These are phyloP conservation scores for Parascotia fuliginaria DNA, from an alignment of 2,888 invertebrate species.

Conservation along the genomic window DNA sequence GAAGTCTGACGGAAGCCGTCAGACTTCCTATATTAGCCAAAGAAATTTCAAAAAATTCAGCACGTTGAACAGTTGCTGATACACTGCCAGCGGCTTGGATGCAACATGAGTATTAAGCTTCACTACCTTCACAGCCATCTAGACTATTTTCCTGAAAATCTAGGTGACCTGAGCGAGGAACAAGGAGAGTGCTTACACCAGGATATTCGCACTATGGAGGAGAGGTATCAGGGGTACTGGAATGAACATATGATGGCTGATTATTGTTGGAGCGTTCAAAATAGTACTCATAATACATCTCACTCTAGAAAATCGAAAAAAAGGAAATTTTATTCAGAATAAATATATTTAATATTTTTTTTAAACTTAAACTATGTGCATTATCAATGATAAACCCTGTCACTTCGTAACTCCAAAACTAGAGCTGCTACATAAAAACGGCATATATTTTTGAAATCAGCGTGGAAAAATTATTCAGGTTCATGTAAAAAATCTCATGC, in stretches of 20 bases:
- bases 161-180: neutral
- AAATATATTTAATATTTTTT: too few relatives aligned
- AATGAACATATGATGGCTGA: neutral
- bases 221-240: neutral
- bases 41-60: neutral
- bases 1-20: too few relatives aligned
- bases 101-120: neutral
- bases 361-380: too few relatives aligned
- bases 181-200: neutral
- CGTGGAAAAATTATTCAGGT: neutral
- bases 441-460: neutral
- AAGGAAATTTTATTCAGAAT: neutral
- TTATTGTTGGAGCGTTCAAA: neutral
- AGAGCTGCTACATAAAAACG: neutral
- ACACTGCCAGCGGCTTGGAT: neutral
- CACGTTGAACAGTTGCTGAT: neutral
- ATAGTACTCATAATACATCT: too few relatives aligned
- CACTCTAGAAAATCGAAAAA: neutral
- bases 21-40: too few relatives aligned
- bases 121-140: neutral
- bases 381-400: too few relatives aligned
- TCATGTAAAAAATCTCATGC: conserved; percentile 2
- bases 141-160: neutral
- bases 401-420: neutral
- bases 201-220: neutral